Conservation (phyloP, 2,797 vertebrate species). For the Neosilurus mollespiculum region DNA sequence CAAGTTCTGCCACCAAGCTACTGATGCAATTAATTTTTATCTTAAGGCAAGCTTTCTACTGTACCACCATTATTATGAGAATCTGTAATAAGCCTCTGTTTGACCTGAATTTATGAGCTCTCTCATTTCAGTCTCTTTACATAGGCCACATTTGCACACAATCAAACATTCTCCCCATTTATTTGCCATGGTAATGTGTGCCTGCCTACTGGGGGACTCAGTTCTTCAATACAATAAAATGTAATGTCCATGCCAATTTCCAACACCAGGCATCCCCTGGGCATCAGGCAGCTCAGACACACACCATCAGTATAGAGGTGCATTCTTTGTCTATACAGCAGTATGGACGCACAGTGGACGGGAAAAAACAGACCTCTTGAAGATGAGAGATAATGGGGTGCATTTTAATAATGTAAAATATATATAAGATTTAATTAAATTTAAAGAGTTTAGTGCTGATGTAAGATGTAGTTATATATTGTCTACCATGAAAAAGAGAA, state of each 20-base stretch:
- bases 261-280: conserved; percentile 59
- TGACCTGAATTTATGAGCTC: conserved; percentile 57
- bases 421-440: neutral
- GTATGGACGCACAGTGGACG: neutral
- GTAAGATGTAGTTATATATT: neutral
- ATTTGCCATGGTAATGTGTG: conserved; percentile 75
- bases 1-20: conserved; percentile 47
- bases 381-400: neutral
- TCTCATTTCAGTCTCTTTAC: conserved; percentile 60
- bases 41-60: conserved; percentile 36
- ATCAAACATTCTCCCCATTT: conserved; percentile 65
- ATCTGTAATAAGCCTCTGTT: conserved; percentile 44
- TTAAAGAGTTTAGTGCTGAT: neutral
- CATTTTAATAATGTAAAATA: conserved; percentile 19
- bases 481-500: neutral
- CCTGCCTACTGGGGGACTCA: conserved; percentile 61
- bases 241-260: conserved; percentile 63
- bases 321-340: conserved; percentile 1
- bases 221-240: conserved; percentile 63
- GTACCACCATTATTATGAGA: conserved; percentile 51
- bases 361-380: neutral
- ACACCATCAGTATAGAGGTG: neutral
- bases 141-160: conserved; percentile 59
- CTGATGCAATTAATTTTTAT: conserved; percentile 39
- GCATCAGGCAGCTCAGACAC: conserved; percentile 30